Evolutionary conservation across 2,797 vertebrate genomes (phyloP), one percentile per base, ranked within the genome.

Genomic region (Peromyscus aztecus): DNA sequence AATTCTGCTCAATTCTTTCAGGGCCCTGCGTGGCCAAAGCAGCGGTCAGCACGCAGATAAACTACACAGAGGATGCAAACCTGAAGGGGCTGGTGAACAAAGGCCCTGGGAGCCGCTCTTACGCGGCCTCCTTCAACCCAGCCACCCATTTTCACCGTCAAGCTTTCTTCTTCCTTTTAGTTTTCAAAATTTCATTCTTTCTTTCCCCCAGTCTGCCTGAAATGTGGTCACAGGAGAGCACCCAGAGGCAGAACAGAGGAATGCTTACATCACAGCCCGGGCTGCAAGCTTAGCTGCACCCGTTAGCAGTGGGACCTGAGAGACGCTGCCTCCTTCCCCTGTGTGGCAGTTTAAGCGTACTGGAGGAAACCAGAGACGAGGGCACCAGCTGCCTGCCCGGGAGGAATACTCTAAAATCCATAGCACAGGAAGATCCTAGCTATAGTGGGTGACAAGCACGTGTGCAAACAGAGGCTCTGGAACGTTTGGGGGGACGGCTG

Each of bases 41-140:
- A 14, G 31, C 0, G 6, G 69, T 43, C n/a, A 24, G 75, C 27
- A 10, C 61, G 37, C 5, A 13, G 11, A 57, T 1, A 57, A 63
- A 9, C 61, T 24, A 1, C 0, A 57, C 24, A 43, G 23, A 9
- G 0, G 14, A 34, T 2, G 6, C 7, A 8, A 11, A 46, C 4
- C 27, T 3, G 17, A 19, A 5, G 19, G 24, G 8, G 17, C 31
- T 21, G 86, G 73, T 0, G 1, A 11, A 9, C 34, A 40, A 27
- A 14, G 24, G 52, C 78, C 82, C 0, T 0, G 52, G 82, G 59
- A 57, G 52, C 69, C 73, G 4, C 0, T 14, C 14, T 21, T 63
- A 17, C 69, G 73, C n/a, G 1, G 2, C 40, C 31, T 73, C 86
- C 65, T 59, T 71, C 81, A 5, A 31, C 52, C 40, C 31, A 10